Base-by-base conservation (phyloP, 2,797 vertebrate species). In the Falco biarmicus region DNA sequence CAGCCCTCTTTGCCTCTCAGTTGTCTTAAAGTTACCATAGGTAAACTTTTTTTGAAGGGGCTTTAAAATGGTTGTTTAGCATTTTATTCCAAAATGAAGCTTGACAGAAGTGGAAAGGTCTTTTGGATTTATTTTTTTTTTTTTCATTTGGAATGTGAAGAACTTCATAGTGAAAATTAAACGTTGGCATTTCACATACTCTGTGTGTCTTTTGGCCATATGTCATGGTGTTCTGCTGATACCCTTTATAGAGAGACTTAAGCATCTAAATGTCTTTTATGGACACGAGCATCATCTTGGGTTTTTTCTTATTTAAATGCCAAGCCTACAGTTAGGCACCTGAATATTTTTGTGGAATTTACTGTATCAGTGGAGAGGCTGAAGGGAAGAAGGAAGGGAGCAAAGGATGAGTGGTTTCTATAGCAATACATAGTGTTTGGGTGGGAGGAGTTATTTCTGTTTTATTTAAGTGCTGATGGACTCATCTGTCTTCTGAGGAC, bases 1-100 rank as follows among this genome's bases (percentile, higher is more conserved):
- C 95, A 96, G 95, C 94, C 96, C 95, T 96, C 92, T 97, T 97
- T 96, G 73, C 79, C 69, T 84, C 60, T 26, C 47, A 26, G 6
- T 88, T 86, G 19, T 84, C 65, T 73, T 75, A 61, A 85, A 80
- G 50, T 89, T 84, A 31, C 24, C 18, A 7, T 11, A 68, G 21
- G 11, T 80, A 87, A 91, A 60, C 6, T 20, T 31, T 57, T 71
- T 80, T 75, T 74, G 34, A 87, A 88, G 51, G 31, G 25, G 6
- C 34, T 89, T 79, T 29, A 56, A 91, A 88, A 80, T 45, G 10
- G 3, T 75, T 61, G 37, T 24, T 84, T 25, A 91, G 41, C 19
- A 32, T 78, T 92, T 80, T 89, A 78, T 78, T 89, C 28, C 32
- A 71, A 76, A 95, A 68, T 50, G 13, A 87, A 83, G 9, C 10